Conservation (phyloP, 2,113 vertebrate genomes). For the Neolamprologus tretocephalus region DNA sequence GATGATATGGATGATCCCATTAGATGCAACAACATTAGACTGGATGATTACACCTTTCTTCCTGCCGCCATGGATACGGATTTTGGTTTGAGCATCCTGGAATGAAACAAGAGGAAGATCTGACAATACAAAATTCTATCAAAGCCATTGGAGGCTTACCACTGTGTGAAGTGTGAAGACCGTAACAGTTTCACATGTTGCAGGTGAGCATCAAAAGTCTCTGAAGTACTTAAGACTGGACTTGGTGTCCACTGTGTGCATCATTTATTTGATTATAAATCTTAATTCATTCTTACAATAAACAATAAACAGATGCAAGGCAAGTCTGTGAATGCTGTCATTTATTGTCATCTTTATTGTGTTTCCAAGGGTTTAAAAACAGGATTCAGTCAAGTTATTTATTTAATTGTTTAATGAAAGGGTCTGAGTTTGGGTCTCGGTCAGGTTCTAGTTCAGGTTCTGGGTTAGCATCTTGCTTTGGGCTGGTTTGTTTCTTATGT, state of each 20-base stretch:
- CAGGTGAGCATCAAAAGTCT: neutral
- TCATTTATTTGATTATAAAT: neutral
- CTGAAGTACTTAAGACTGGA: neutral
- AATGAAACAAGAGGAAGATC: neutral
- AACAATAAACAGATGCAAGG: neutral
- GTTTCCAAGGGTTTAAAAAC: neutral
- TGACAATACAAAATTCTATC: neutral
- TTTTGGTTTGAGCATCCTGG: slow-evolving; percentile 55
- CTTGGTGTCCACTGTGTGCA: neutral
- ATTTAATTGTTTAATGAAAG: neutral
- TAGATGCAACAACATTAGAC: slow-evolving; percentile 79
- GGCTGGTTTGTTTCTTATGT: neutral
- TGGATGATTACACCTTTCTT: slow-evolving; percentile 74
- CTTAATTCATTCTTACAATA: neutral
- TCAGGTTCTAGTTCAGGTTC: neutral
- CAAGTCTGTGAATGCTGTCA: neutral
- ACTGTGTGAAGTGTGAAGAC: neutral
- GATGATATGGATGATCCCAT: slow-evolving; percentile 87
- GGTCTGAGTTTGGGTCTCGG: neutral
- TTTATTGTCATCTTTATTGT: neutral
- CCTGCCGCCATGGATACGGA: slow-evolving; percentile 78
- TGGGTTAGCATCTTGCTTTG: neutral
- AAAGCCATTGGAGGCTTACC: neutral
- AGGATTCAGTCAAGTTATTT: neutral
- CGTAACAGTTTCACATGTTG: neutral